Evolutionary conservation across 2,113 vertebrate species (phyloP), one percentile per base, ranked within the genome.

Genomic region (Osmerus mordax): DNA sequence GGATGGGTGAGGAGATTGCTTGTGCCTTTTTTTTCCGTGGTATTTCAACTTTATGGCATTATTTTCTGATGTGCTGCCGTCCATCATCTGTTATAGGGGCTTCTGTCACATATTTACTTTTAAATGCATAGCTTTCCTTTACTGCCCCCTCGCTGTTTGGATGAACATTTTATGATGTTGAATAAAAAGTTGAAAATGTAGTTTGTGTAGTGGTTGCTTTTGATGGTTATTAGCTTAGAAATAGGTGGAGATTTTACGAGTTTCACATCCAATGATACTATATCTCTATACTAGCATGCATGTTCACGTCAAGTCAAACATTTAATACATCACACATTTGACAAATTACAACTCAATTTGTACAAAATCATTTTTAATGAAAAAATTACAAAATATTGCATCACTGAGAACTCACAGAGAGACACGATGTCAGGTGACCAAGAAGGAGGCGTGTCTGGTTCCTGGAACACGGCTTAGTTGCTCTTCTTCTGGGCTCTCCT

Each of bases 401-500:
- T 8, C 29, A 25, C 2, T 52, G 25, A 59, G 9, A 36, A 5
- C 29, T 8, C 23, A 19, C 58, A 28, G 59, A 75, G 72, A 58
- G 67, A 63, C 21, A 23, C 7, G 5, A n/a, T 70, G 29, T 41
- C 14, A 62, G 14, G 16, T 25, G 3, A 29, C 16, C 29, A 9
- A 5, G 25, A 12, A 15, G 25, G 60, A 62, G 12, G 7, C 13
- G 23, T 14, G 13, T 21, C 8, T 62, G 25, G 23, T 62, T 6
- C 23, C 58, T 60, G 7, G 21, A 60, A 58, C 8, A 12, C 13
- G 58, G 58, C 32, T 11, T 14, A 9, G 62, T 36, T 29, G 12
- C 36, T 86, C 90, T 98, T 99, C 91, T 96, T 98, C 78, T 91
- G 93, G 75, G 71, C 90, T 86, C 84, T 92, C 69, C 73, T 91